phyloP scores from a whole-genome alignment of 1,140 invertebrate species.

The Sinella curviseta region DNA sequence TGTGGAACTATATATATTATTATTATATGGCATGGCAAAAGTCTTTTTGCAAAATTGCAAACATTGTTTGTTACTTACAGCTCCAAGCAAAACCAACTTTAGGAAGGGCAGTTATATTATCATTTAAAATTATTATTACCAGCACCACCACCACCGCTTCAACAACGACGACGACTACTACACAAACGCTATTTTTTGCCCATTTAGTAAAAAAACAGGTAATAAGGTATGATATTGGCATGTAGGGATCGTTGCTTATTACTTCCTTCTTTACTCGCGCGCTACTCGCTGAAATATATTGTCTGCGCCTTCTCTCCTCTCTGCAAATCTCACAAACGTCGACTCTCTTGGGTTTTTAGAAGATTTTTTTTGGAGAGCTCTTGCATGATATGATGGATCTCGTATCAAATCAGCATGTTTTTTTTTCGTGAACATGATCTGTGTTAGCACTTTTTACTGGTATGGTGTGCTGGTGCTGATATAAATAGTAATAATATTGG shows the following conservation, averaged over 20 bases:
- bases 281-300: background rate
- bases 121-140: background rate
- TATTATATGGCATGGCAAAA: no score
- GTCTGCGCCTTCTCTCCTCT: background rate
- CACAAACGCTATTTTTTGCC: background rate
- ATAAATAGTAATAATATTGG: background rate
- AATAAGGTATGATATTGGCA: constrained; percentile 17
- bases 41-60: no score
- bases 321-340: no score
- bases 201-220: constrained; percentile 2
- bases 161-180: background rate
- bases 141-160: background rate
- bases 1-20: no score
- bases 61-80: background rate
- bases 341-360: no score
- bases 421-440: background rate
- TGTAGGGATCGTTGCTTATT: background rate
- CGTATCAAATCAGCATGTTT: background rate
- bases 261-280: background rate
- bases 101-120: constrained; percentile 22
- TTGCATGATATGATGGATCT: no score
- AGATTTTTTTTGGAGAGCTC: background rate
- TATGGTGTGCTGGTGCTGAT: background rate
- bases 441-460: constrained; percentile 13
- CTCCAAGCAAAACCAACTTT: constrained; percentile 11